These are phyloP conservation scores for Drosophila anomalata DNA, from an alignment of 2,888 invertebrate species.

Conservation along the genomic window DNA sequence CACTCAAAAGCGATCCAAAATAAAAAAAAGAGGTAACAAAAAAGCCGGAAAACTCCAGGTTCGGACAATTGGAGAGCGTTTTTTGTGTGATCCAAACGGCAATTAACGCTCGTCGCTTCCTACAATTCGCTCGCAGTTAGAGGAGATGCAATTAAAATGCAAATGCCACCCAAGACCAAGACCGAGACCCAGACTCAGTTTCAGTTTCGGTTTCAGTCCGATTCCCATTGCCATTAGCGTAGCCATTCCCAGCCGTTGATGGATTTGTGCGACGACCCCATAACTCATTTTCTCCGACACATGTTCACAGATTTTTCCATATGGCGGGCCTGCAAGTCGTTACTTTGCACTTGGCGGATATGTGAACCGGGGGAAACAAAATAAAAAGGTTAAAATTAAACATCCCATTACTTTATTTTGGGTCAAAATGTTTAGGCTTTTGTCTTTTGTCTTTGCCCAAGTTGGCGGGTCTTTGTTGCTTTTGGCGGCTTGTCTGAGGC, in stretches of 20 bases:
- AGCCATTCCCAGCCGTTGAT: constrained; percentile 39
- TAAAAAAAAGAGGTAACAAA: constrained; percentile 1
- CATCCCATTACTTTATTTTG: constrained; percentile 28
- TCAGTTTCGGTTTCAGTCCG: constrained; percentile 17
- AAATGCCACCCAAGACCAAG: constrained; percentile 22
- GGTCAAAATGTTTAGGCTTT: constrained; percentile 31
- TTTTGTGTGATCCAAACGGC: constrained; percentile 24
- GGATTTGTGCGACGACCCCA: constrained; percentile 39
- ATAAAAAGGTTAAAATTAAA: constrained; percentile 8
- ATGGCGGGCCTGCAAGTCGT: constrained; percentile 51
- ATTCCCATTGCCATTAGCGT: constrained; percentile 29
- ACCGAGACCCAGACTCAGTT: constrained; percentile 21
- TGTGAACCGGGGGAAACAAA: constrained; percentile 7
- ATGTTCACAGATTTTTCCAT: constrained; percentile 66
- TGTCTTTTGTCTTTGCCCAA: constrained; percentile 10
- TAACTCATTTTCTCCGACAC: constrained; percentile 45
- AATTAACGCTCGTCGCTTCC: constrained; percentile 58
- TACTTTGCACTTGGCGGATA: constrained; percentile 51
- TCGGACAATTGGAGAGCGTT: constrained; percentile 30
- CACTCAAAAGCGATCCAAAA: constrained; percentile 45
- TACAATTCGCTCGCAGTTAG: constrained; percentile 28
- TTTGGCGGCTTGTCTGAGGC: constrained; percentile 23
- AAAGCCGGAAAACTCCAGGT: constrained; percentile 26
- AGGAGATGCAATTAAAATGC: constrained; percentile 37
- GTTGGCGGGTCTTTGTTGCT: constrained; percentile 19